phyloP scores from a whole-genome alignment of 2,113 vertebrate species.

The Emydocephalus ijimae region DNA sequence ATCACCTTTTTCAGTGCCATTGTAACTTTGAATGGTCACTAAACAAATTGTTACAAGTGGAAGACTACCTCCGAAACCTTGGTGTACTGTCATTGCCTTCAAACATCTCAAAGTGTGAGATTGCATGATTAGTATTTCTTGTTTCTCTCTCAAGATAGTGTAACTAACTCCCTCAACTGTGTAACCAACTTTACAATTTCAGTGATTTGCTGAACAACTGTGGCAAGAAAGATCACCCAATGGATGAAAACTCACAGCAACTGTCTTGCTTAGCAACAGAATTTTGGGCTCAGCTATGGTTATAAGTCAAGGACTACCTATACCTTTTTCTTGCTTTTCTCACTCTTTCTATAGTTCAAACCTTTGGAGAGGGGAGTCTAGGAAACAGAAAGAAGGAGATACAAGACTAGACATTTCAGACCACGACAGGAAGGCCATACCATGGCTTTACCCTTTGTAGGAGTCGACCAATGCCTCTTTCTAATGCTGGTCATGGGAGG shows the following conservation, averaged over 20 bases:
- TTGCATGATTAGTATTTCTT: not conserved
- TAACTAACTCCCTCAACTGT: not conserved
- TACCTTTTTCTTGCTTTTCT: not conserved
- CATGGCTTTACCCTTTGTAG: not conserved
- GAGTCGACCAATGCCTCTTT: not conserved
- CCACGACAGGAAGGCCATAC: not conserved
- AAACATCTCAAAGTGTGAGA: conserved; percentile 29
- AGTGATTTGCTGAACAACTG: not conserved
- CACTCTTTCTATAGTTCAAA: not conserved
- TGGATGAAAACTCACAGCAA: not conserved
- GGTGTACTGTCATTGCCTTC: not conserved
- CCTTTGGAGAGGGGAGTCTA: not conserved
- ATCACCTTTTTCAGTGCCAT: no score
- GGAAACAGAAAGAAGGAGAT: not conserved
- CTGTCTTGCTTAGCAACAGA: not conserved
- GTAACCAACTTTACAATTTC: not conserved
- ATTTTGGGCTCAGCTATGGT: not conserved
- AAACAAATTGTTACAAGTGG: not conserved
- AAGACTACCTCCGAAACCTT: not conserved
- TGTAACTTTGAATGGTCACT: not conserved
- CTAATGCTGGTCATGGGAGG: not conserved
- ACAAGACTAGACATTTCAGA: not conserved
- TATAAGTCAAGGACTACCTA: not conserved
- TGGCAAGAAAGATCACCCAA: not conserved
- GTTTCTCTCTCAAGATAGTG: no score